Evolutionary conservation across 1,140 invertebrate genomes (phyloP).

Genomic region (Sminthurides bifidus): DNA sequence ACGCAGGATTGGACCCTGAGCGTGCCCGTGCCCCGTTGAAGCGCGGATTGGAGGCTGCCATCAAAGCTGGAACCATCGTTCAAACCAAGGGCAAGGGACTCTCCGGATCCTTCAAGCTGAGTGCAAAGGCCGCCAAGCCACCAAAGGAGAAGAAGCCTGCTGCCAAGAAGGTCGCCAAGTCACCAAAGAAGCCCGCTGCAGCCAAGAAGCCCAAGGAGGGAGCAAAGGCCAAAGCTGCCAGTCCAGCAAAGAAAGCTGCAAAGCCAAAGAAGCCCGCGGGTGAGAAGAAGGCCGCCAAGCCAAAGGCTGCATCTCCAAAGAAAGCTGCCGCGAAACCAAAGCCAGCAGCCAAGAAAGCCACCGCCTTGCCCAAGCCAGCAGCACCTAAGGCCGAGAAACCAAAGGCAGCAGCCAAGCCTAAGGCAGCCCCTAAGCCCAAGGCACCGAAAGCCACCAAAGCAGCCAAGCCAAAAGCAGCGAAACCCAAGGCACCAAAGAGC

Average conservation of each 20-base stretch:
- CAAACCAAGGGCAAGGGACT: conserved; percentile 49
- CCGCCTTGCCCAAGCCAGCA: neutral
- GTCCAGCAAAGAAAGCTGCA: conserved; percentile 16
- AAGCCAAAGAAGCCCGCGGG: conserved; percentile 15
- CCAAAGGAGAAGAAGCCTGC: conserved; percentile 33
- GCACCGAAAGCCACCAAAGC: neutral
- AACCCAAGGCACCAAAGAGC: conserved; percentile 1
- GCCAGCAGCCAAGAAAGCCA: neutral
- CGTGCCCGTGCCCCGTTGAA: conserved; percentile 48
- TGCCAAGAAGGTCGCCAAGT: conserved; percentile 28
- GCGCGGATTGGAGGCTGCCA: conserved; percentile 46
- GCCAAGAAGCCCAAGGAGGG: too few relatives aligned
- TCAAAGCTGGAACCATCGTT: conserved; percentile 41
- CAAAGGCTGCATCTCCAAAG: conserved; percentile 1
- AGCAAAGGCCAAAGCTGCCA: neutral
- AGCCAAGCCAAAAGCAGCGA: neutral
- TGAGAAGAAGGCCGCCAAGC: conserved; percentile 26
- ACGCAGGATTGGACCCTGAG: conserved; percentile 44
- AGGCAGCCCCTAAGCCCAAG: neutral
- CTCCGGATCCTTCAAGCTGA: conserved; percentile 47
- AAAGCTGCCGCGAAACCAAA: conserved; percentile 25
- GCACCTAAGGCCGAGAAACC: neutral
- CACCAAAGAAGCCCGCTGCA: conserved; percentile 34
- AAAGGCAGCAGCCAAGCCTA: neutral
- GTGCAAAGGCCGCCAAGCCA: conserved; percentile 30